Conservation (phyloP, 2,888 invertebrate species). For the Macrophya annulata region DNA sequence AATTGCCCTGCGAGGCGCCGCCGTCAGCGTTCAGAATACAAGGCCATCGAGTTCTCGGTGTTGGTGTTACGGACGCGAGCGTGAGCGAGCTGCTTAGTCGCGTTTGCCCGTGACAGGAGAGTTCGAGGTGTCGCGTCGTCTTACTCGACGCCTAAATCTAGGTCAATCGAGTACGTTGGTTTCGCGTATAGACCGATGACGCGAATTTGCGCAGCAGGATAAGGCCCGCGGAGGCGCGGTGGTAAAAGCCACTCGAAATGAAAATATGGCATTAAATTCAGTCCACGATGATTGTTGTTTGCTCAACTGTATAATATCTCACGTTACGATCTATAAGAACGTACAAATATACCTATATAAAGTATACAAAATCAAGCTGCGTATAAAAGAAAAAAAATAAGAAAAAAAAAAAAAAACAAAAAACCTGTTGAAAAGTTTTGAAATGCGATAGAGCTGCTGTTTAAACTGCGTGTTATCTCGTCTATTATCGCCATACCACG, state of each 20-base stretch:
- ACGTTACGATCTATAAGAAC: background rate
- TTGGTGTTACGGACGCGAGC: background rate
- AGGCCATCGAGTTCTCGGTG: slow-evolving; percentile 9
- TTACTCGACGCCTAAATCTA: slow-evolving; percentile 67
- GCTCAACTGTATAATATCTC: background rate
- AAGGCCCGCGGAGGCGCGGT: background rate
- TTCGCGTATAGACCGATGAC: slow-evolving; percentile 1
- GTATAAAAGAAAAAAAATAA: background rate
- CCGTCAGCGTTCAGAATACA: background rate
- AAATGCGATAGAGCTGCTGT: slow-evolving; percentile 7
- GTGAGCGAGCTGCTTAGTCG: background rate
- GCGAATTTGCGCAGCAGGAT: background rate
- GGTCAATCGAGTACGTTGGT: slow-evolving; percentile 68
- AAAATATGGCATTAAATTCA: background rate
- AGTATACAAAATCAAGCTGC: background rate
- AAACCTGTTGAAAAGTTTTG: slow-evolving; percentile 1
- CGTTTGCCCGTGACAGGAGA: slow-evolving; percentile 25
- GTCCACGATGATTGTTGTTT: background rate
- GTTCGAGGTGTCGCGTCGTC: slow-evolving; percentile 6
- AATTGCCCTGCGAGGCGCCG: slow-evolving; percentile 27
- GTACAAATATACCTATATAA: background rate
- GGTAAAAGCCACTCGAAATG: background rate
- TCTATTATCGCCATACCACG: slow-evolving; percentile 5
- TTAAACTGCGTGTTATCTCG: slow-evolving; percentile 3
- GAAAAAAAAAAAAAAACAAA: background rate